Percentiles rank a stretch among this genome's conserved stretches.
Evolutionary conservation across 2,888 invertebrate species (phyloP).

Genomic region (Polydesmus complanatus): DNA sequence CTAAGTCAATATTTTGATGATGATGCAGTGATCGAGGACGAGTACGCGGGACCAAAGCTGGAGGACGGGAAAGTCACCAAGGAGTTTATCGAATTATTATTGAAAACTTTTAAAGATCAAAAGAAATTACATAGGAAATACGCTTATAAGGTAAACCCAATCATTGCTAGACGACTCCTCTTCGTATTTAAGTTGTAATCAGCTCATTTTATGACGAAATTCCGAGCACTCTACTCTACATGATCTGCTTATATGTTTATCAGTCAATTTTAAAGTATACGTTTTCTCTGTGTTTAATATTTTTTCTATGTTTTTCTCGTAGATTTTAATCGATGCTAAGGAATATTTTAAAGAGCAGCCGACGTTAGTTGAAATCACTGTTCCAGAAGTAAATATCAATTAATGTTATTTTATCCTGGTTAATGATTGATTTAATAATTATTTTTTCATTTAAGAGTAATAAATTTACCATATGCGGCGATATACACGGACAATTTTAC

Average conservation of each 20-base stretch:
- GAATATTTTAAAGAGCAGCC: conserved; percentile 67
- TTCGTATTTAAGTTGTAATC: too few relatives aligned
- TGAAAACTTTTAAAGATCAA: conserved; percentile 78
- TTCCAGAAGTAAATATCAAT: conserved; percentile 47
- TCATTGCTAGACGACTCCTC: too few relatives aligned
- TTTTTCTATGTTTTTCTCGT: conserved; percentile 26
- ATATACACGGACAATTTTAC: conserved; percentile 97
- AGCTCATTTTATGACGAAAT: too few relatives aligned
- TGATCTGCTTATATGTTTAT: too few relatives aligned
- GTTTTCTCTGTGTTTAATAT: too few relatives aligned
- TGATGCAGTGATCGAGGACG: conserved; percentile 72
- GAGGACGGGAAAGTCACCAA: conserved; percentile 73
- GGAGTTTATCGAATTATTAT: conserved; percentile 74
- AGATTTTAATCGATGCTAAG: conserved; percentile 87
- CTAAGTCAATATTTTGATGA: background rate
- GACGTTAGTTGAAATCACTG: conserved; percentile 75
- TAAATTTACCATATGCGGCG: conserved; percentile 97
- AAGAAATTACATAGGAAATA: conserved; percentile 90
- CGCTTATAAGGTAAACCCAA: conserved; percentile 73
- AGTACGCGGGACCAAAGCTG: conserved; percentile 80
- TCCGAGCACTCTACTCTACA: too few relatives aligned
- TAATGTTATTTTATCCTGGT: conserved; percentile 1
- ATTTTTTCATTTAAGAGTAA: conserved; percentile 38
- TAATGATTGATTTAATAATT: too few relatives aligned
- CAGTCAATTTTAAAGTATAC: too few relatives aligned